phyloP scores from a whole-genome alignment of 2,113 vertebrate species.

The Leiothrix lutea region DNA sequence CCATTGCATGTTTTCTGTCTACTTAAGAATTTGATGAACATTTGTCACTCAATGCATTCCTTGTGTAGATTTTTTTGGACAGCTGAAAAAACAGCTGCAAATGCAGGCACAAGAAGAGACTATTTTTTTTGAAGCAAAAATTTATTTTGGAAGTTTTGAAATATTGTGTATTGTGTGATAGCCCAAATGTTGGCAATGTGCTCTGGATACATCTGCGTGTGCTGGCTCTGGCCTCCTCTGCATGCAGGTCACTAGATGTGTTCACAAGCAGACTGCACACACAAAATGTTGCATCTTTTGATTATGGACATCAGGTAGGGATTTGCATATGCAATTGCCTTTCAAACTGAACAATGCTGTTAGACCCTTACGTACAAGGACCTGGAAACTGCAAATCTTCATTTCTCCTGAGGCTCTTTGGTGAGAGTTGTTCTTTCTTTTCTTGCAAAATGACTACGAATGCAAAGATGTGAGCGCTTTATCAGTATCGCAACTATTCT shows the following conservation, averaged over 20 bases:
- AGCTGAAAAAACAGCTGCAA: neutral
- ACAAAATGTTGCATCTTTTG: neutral
- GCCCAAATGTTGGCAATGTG: neutral
- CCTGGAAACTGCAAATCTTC: neutral
- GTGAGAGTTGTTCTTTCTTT: constrained; percentile 18
- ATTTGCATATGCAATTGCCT: neutral
- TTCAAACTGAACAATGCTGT: neutral
- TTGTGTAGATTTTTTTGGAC: neutral
- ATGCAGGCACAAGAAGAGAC: neutral
- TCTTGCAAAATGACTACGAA: neutral
- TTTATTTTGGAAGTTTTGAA: neutral
- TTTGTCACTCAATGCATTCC: neutral
- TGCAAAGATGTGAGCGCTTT: constrained; percentile 44
- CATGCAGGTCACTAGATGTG: neutral
- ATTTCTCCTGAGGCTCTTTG: neutral
- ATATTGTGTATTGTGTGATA: neutral
- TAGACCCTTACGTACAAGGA: neutral
- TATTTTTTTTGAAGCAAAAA: neutral
- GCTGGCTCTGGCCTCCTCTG: neutral
- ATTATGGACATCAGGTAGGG: neutral
- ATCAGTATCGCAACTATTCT: constrained; percentile 47
- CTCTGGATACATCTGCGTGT: neutral
- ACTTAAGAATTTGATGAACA: neutral
- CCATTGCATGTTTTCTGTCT: neutral
- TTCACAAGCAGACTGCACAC: neutral